Conservation (phyloP, 2,888 invertebrate genomes). For the Uropetala carovei region DNA sequence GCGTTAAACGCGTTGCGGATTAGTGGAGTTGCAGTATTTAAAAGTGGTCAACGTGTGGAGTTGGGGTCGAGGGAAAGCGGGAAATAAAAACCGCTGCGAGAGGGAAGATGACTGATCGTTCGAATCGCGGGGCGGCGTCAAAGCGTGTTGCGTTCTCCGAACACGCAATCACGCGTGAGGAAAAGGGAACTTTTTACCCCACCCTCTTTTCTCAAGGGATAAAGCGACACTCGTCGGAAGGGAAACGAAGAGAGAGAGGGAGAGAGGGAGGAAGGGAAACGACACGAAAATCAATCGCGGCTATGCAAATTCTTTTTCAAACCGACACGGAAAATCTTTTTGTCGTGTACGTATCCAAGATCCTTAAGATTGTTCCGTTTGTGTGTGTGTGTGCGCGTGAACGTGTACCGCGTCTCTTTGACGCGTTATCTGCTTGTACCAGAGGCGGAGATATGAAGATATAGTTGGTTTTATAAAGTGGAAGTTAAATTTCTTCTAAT, state of each 20-base stretch:
- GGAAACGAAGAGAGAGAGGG: not conserved
- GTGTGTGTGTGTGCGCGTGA: not conserved
- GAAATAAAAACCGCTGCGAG: not conserved
- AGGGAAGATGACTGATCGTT: conserved; percentile 37
- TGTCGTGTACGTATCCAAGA: not conserved
- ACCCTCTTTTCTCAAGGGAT: not conserved
- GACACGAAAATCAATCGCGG: not conserved
- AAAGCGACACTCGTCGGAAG: not conserved
- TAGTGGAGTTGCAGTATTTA: no score
- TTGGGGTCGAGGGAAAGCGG: not conserved
- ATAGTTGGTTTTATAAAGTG: conserved; percentile 4
- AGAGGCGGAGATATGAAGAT: not conserved
- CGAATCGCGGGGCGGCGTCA: not conserved
- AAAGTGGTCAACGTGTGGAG: no score
- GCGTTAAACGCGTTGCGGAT: no score
- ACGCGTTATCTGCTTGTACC: not conserved
- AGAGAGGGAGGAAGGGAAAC: not conserved
- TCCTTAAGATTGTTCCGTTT: not conserved
- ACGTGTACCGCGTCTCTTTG: not conserved
- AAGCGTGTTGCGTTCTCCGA: conserved; percentile 15
- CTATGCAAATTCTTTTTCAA: conserved; percentile 20
- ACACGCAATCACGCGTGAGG: conserved; percentile 47
- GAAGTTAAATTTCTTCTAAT: not conserved
- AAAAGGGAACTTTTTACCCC: not conserved
- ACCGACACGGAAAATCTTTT: not conserved